Base-by-base conservation (phyloP, 2,113 vertebrate genomes). In the Hucho hucho region DNA sequence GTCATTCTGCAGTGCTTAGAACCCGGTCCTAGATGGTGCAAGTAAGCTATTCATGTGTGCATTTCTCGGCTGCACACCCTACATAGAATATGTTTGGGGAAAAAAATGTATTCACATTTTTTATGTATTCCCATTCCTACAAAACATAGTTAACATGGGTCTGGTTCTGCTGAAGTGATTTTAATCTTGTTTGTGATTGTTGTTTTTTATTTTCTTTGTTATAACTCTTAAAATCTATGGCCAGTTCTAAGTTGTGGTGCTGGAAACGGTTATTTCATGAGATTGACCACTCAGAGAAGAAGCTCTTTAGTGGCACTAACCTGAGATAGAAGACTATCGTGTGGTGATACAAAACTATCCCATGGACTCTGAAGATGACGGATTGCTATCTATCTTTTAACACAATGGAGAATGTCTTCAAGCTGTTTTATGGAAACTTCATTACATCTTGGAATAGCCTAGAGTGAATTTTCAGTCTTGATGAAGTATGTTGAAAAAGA, bases 81-180 rank as follows among this genome's bases (percentile, higher is more conserved):
- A 43, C 37, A 43, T 43, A 11, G 37, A 43, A 43, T 43, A 43
- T 43, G 37, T 28, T 24, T 20, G 7, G n/a, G n/a, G n/a, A n/a
- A n/a, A n/a, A n/a, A n/a, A n/a, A n/a, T n/a, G n/a, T n/a, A n/a
- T n/a, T n/a, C n/a, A n/a, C n/a, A n/a, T n/a, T n/a, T n/a, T 29
- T 12, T 6, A 11, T 43, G 75, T 85, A 86, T 67, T 65, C 79
- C 72, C 78, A 79, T 86, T 77, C 64, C 32, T 86, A 83, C 82
- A 79, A 84, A 79, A 69, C 84, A 75, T 76, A 75, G 72, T 85
- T 85, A 84, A 86, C 37, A 79, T 18, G 37, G 79, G 79, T 87
- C 83, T 82, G 81, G 84, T 84, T 87, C 83, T 87, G 86, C 85
- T 85, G 78, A 89, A 82, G 73, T 87, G 81, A 66, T 84, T 81